These are phyloP conservation scores for Pseudachorutes palmiensis DNA, from an alignment of 1,140 invertebrate genomes.

Conservation along the genomic window DNA sequence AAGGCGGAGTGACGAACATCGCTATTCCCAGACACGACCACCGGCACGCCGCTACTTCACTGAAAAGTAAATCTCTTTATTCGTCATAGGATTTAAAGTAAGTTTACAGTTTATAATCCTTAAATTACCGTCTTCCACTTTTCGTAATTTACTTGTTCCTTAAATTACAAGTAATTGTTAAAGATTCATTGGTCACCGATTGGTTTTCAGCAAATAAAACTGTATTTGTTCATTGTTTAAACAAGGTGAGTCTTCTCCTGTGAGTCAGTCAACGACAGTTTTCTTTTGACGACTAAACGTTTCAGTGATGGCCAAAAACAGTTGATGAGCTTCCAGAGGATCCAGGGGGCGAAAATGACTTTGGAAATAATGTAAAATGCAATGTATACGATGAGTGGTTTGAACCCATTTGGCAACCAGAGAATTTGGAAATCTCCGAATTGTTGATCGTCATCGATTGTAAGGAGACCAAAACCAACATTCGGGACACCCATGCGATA, in stretches of 20 bases:
- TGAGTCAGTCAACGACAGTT: background rate
- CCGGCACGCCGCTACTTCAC: too few relatives aligned
- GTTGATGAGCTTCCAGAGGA: background rate
- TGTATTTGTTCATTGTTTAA: too few relatives aligned
- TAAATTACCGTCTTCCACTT: too few relatives aligned
- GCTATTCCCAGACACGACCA: too few relatives aligned
- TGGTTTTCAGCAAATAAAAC: too few relatives aligned
- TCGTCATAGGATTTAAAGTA: too few relatives aligned
- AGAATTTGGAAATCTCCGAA: background rate
- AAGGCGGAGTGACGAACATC: too few relatives aligned
- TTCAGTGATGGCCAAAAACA: background rate
- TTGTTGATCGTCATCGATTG: background rate
- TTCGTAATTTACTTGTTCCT: too few relatives aligned
- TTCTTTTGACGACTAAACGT: background rate
- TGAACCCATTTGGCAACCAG: constrained; percentile 2
- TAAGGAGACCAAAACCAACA: background rate
- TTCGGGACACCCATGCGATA: background rate
- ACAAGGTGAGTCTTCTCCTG: background rate
- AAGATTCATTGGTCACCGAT: too few relatives aligned
- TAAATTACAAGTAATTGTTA: too few relatives aligned
- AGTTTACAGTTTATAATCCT: too few relatives aligned
- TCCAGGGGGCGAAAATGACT: background rate
- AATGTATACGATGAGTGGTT: background rate
- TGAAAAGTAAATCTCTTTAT: too few relatives aligned
- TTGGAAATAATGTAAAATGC: background rate